phyloP scores from a whole-genome alignment of 2,113 vertebrate species.

The Mesitornis unicolor region DNA sequence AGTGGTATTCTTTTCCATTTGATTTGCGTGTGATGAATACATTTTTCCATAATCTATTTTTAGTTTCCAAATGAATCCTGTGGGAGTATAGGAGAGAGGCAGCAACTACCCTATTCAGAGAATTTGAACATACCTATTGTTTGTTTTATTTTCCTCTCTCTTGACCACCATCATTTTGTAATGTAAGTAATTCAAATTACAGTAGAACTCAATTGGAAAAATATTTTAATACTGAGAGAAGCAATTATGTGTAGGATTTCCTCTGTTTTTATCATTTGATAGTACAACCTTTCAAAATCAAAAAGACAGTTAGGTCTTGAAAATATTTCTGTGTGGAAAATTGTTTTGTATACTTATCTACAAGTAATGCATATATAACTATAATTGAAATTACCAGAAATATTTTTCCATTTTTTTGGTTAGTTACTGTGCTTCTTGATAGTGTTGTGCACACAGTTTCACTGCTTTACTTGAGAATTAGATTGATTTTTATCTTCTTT shows the following conservation, averaged over 20 bases:
- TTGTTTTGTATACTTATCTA: background rate
- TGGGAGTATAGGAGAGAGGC: background rate
- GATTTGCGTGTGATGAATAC: slow-evolving; percentile 33
- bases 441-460: background rate
- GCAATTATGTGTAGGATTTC: background rate
- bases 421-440: background rate
- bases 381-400: background rate
- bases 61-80: background rate
- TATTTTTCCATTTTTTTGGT: background rate
- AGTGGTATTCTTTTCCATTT: slow-evolving; percentile 26
- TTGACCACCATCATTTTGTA: background rate
- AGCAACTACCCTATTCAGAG: background rate
- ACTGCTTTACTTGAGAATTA: background rate
- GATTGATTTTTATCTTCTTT: background rate
- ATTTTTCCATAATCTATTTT: slow-evolving; percentile 11
- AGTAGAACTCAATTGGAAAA: background rate
- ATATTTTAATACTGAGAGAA: background rate
- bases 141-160: background rate
- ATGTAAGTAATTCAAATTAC: background rate
- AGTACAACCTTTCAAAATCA: background rate
- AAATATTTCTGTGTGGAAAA: background rate
- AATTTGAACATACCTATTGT: background rate
- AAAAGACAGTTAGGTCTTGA: background rate
- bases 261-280: background rate
- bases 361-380: background rate